These are phyloP conservation scores for Tribolium freemani DNA, from an alignment of 2,888 invertebrate genomes.

Conservation along the genomic window DNA sequence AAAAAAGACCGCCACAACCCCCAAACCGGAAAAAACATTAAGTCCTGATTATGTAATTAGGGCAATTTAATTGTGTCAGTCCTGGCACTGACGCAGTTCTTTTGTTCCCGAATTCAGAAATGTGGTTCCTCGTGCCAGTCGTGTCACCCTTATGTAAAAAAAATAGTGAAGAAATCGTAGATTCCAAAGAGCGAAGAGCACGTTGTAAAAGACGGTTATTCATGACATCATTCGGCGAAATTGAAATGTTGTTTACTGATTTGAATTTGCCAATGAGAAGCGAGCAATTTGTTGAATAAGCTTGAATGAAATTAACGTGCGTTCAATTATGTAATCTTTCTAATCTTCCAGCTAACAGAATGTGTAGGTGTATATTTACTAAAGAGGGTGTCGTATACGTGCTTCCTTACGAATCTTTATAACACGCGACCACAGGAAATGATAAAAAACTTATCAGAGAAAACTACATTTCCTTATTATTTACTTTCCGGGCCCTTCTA, in stretches of 20 bases:
- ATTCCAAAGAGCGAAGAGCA: not conserved
- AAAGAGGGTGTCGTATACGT: not conserved
- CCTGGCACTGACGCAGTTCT: not conserved
- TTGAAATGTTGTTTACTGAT: constrained; percentile 46
- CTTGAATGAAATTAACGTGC: constrained; percentile 23
- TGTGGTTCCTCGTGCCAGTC: not conserved
- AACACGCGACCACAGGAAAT: constrained; percentile 11
- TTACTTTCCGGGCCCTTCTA: constrained; percentile 12
- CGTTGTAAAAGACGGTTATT: constrained; percentile 11
- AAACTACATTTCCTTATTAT: not conserved
- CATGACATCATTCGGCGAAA: constrained; percentile 40
- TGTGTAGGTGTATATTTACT: not conserved
- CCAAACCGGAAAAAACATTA: not conserved
- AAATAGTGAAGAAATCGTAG: not conserved
- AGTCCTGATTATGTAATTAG: constrained; percentile 3
- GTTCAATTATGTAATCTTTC: constrained; percentile 20
- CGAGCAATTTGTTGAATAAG: constrained; percentile 29
- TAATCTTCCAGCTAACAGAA: not conserved
- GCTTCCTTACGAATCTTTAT: not conserved
- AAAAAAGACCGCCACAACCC: constrained; percentile 9
- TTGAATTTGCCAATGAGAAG: constrained; percentile 47
- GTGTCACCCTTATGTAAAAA: not conserved
- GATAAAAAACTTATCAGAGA: constrained; percentile 21
- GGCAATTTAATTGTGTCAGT: constrained; percentile 2
- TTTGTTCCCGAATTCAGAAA: constrained; percentile 1